phyloP scores from a whole-genome alignment of 2,113 vertebrate species.

The Anser cygnoides region DNA sequence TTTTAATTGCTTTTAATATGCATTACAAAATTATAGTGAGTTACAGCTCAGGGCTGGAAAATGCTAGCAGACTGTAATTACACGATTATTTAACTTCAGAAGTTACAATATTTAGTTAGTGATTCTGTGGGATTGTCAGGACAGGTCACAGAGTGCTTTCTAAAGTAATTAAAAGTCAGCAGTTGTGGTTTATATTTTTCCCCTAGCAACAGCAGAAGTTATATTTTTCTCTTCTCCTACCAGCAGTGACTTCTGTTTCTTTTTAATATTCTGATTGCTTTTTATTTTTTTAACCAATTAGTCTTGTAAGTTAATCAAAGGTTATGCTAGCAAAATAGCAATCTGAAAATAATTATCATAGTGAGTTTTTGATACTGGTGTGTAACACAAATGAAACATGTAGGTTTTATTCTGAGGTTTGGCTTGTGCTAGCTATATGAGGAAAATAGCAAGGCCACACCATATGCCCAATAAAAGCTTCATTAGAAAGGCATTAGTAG shows the following conservation, averaged over 20 bases:
- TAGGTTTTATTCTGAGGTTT: constrained; percentile 48
- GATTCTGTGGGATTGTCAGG: not conserved
- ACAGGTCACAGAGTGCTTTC: constrained; percentile 9
- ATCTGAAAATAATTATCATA: constrained; percentile 9
- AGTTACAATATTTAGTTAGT: not conserved
- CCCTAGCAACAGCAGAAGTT: not conserved
- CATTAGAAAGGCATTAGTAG: constrained; percentile 79
- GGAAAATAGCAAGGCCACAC: constrained; percentile 55
- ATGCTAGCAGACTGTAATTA: not conserved
- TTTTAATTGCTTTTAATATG: not conserved
- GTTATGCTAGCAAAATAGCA: not conserved
- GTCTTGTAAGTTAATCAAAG: not conserved
- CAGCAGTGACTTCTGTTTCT: not conserved
- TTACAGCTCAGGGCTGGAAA: not conserved
- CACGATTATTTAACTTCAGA: constrained; percentile 1
- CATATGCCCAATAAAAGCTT: constrained; percentile 76
- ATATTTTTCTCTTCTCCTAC: not conserved
- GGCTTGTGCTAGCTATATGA: constrained; percentile 40
- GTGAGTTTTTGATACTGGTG: not conserved
- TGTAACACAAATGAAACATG: not conserved
- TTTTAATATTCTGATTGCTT: not conserved
- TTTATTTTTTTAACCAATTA: not conserved
- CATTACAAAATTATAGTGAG: not conserved
- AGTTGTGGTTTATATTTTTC: not conserved
- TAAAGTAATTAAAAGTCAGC: not conserved